phyloP scores from a whole-genome alignment of 2,113 vertebrate species.

The Grammomys dolichurus region DNA sequence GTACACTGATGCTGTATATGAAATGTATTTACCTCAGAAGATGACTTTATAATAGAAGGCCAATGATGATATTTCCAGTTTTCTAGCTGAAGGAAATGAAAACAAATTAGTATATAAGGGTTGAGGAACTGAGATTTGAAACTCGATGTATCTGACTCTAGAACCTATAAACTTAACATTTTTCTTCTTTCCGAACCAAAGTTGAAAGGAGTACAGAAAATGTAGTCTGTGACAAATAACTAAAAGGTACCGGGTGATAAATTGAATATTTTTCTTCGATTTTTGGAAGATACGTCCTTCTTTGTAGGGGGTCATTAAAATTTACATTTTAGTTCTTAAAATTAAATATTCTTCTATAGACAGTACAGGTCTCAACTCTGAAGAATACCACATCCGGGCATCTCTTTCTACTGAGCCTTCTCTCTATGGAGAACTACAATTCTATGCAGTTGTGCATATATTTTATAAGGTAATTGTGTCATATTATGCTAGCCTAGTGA shows the following conservation, averaged over 20 bases:
- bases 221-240: conserved; percentile 14
- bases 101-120: too few relatives aligned
- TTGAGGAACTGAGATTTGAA: too few relatives aligned
- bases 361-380: not conserved
- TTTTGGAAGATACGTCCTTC: not conserved
- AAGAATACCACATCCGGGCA: not conserved
- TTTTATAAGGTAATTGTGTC: not conserved
- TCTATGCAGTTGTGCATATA: not conserved
- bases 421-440: not conserved
- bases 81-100: too few relatives aligned
- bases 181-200: not conserved
- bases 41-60: too few relatives aligned
- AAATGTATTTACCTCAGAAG: too few relatives aligned
- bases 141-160: not conserved
- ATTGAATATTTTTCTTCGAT: not conserved
- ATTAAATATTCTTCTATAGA: not conserved
- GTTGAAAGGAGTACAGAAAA: not conserved
- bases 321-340: conserved; percentile 21
- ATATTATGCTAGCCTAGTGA: not conserved
- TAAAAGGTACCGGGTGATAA: not conserved
- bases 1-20: too few relatives aligned
- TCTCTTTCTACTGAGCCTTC: not conserved
- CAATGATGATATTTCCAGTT: too few relatives aligned
- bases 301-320: conserved; percentile 5
- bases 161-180: too few relatives aligned